Evolutionary conservation across 2,113 vertebrate genomes (phyloP).

Genomic region (Pseudonaja textilis): DNA sequence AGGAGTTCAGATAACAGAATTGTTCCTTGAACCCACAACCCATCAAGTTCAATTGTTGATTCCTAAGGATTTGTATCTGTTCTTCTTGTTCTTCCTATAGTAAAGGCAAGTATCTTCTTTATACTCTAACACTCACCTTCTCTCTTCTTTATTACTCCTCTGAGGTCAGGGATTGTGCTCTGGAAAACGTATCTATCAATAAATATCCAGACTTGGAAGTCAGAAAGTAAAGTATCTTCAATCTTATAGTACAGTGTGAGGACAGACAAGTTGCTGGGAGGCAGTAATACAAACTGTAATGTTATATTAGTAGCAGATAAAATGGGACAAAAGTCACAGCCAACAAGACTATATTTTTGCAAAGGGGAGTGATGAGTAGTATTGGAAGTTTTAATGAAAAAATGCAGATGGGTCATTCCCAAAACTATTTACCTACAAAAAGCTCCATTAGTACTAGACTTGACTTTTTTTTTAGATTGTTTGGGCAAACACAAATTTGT

Average conservation of each 20-base stretch:
- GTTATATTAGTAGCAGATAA: not conserved
- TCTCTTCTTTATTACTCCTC: not conserved
- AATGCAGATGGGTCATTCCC: not conserved
- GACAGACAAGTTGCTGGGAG: not conserved
- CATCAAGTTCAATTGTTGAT: not conserved
- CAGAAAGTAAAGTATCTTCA: not conserved
- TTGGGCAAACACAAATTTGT: not conserved
- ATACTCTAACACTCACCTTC: not conserved
- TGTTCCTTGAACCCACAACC: not conserved
- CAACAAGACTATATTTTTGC: not conserved
- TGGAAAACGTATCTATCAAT: slow-evolving; percentile 9
- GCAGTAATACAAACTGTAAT: slow-evolving; percentile 6
- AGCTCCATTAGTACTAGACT: not conserved
- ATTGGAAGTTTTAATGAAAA: slow-evolving; percentile 15
- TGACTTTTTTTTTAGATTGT: not conserved
- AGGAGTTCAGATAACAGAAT: not conserved
- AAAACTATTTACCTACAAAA: not conserved
- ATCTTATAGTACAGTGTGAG: not conserved
- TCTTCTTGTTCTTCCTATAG: not conserved
- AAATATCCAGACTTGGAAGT: not conserved
- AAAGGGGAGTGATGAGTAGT: not conserved
- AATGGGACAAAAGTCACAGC: slow-evolving; percentile 17
- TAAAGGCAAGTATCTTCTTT: not conserved
- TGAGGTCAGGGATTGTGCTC: not conserved
- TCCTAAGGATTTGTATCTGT: not conserved